Evolutionary conservation across 1,140 invertebrate species (phyloP).

Genomic region (Proctacanthus coquilletti): DNA sequence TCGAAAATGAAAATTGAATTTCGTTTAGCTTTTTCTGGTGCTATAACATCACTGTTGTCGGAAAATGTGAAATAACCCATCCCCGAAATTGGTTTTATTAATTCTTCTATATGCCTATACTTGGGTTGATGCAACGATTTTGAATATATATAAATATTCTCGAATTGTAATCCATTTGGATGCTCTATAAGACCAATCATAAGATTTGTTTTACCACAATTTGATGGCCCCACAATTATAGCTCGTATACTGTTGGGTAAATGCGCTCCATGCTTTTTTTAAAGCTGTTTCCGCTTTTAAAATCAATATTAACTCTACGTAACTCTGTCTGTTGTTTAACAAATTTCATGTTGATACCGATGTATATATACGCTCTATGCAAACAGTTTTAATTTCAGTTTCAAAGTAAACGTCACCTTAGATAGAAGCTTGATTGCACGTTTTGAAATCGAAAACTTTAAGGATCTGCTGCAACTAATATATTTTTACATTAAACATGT

Average conservation of each 20-base stretch:
- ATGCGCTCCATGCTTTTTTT: slow-evolving; percentile 5
- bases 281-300: background rate
- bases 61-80: slow-evolving; percentile 15
- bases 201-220: slow-evolving; percentile 28
- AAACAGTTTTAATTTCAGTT: too few relatives aligned
- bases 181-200: slow-evolving; percentile 16
- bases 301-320: slow-evolving; percentile 4
- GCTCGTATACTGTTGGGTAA: slow-evolving; percentile 12
- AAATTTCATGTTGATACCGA: too few relatives aligned
- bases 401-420: too few relatives aligned
- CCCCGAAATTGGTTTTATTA: slow-evolving; percentile 15
- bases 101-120: slow-evolving; percentile 16
- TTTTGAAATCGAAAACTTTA: too few relatives aligned
- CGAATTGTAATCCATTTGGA: slow-evolving; percentile 22
- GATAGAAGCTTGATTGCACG: too few relatives aligned
- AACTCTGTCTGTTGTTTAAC: too few relatives aligned
- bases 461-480: too few relatives aligned
- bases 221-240: slow-evolving; percentile 17
- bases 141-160: slow-evolving; percentile 29
- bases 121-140: slow-evolving; percentile 26
- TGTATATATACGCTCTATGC: too few relatives aligned
- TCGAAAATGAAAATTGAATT: slow-evolving; percentile 29
- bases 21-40: slow-evolving; percentile 11
- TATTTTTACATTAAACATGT: too few relatives aligned
- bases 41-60: slow-evolving; percentile 16